Base-by-base conservation (phyloP, 2,888 invertebrate species). In the Amiota minor region DNA sequence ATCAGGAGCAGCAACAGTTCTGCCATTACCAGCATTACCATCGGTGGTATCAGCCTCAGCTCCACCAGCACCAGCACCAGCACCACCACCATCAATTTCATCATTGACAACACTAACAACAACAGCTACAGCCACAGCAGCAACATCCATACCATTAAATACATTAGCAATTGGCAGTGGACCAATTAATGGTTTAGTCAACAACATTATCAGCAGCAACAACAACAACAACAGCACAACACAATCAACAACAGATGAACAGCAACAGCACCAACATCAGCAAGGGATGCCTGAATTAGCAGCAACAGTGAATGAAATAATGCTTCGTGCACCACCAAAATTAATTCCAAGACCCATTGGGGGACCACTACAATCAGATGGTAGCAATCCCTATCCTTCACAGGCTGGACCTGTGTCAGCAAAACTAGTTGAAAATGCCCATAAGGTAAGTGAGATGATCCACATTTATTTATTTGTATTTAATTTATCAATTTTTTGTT, bases 351-450 rank as follows among this genome's bases (percentile, higher is more conserved):
- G 90, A 69, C 92, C 92, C 0, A 86, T 88, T 4, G 6, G 6
- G 2, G 91, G 91, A 11, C 89, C 91, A 6, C 80, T 91, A 18
- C 90, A 89, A 71, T 88, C 89, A 0, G 85, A 88, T 69, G 91
- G 90, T 12, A 81, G 80, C n/a, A 80, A 91, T 61, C 90, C 91
- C 75, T 81, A 90, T 72, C 91, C 92, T 0, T 90, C 91, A 49
- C 88, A 91, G 18, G 92, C 92, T 1, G 93, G 93, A 0, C 92
- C 92, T 0, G 87, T 92, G 71, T 91, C 92, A 2, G 91, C 91
- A 62, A 91, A 91, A 76, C 89, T 93, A 49, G 91, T 92, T 81
- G 92, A 92, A 78, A 92, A 91, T 82, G 92, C 93, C 2, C 91
- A 91, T 76, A 93, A 93, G 91, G 93, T 93, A 82, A 81, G 80